phyloP scores from a whole-genome alignment of 2,888 invertebrate genomes.

The Microctonus hyperodae region DNA sequence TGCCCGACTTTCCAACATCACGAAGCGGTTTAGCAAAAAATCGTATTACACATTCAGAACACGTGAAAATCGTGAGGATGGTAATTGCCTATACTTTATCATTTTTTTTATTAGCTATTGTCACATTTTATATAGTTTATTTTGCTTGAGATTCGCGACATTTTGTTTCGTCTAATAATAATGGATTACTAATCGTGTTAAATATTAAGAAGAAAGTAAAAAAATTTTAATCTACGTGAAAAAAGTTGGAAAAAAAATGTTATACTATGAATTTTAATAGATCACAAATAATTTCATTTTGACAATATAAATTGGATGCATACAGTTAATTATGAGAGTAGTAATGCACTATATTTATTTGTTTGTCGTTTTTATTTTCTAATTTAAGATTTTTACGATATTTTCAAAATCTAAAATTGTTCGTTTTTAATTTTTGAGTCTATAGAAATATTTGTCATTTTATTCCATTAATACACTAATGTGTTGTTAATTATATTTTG shows the following conservation, averaged over 20 bases:
- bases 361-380: neutral
- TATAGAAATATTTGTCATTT: neutral
- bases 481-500: neutral
- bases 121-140: constrained; percentile 68
- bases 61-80: constrained; percentile 65
- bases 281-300: neutral
- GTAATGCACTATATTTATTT: neutral
- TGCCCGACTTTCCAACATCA: constrained; percentile 62
- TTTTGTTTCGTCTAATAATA: constrained; percentile 22
- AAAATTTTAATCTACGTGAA: neutral
- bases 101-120: constrained; percentile 65
- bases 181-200: neutral
- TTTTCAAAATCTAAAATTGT: neutral
- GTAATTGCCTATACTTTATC: constrained; percentile 68
- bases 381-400: neutral
- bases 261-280: neutral
- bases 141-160: constrained; percentile 59
- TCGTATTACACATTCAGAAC: constrained; percentile 56
- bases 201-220: neutral
- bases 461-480: neutral
- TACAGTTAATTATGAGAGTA: neutral
- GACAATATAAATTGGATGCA: neutral
- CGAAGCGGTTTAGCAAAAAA: constrained; percentile 46
- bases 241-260: neutral
- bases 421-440: neutral